Conservation (phyloP, 1,140 invertebrate species). For the Drosophila triauraria region DNA sequence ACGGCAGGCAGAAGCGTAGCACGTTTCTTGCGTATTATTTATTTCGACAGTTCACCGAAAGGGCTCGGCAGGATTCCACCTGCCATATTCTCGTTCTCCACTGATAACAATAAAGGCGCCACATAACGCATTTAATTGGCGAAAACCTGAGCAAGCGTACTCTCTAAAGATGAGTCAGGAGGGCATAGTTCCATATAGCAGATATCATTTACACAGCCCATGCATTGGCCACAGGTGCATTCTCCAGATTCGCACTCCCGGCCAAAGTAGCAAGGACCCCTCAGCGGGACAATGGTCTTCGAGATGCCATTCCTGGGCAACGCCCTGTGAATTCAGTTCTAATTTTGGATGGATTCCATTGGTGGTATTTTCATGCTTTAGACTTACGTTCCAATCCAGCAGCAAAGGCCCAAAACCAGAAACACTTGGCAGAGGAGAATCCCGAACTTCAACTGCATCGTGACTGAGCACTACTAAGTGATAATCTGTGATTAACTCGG, state of each 20-base stretch:
- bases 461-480: not conserved
- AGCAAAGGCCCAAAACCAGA: not conserved
- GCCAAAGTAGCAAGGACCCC: not conserved
- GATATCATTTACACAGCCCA: constrained; percentile 3
- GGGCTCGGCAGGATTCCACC: constrained; percentile 27
- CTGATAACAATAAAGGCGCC: constrained; percentile 60
- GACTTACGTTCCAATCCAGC: not conserved
- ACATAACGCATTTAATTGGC: constrained; percentile 29
- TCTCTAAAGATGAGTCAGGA: not conserved
- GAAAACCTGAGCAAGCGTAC: not conserved
- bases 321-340: not conserved
- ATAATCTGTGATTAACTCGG: not conserved
- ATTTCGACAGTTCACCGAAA: constrained; percentile 55
- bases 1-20: constrained; percentile 18
- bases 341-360: too few species aligned
- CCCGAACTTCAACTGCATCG: constrained; percentile 1
- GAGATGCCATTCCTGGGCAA: not conserved
- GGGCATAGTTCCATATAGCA: constrained; percentile 4
- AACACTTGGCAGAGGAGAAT: not conserved
- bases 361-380: too few species aligned
- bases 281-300: not conserved
- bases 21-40: constrained; percentile 58
- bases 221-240: constrained; percentile 9
- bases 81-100: constrained; percentile 54
- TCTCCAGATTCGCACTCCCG: not conserved